These are phyloP conservation scores for Ricordea florida DNA, from an alignment of 92 coral and sea anemone genomes.

Conservation along the genomic window DNA sequence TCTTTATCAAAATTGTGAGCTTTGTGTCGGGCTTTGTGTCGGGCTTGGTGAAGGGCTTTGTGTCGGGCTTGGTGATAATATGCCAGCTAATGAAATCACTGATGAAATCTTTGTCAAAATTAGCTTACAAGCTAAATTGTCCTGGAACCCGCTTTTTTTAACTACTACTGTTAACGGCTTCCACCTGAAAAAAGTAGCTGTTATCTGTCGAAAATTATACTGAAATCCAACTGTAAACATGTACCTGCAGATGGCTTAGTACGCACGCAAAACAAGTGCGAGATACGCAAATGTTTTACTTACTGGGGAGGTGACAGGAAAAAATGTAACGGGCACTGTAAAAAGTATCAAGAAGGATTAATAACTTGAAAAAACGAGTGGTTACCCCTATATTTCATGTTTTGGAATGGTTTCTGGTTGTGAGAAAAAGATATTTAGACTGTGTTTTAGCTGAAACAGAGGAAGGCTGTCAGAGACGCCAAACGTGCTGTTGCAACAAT, in stretches of 20 bases:
- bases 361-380: slow-evolving; percentile 18
- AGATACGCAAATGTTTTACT: not conserved
- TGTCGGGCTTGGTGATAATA: too few relatives aligned
- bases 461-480: not conserved
- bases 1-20: too few relatives aligned
- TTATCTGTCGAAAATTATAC: not conserved
- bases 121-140: too few relatives aligned
- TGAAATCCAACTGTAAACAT: slow-evolving; percentile 24
- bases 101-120: too few relatives aligned
- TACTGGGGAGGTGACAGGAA: slow-evolving; percentile 29
- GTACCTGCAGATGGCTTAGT: slow-evolving; percentile 8
- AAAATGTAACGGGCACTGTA: slow-evolving; percentile 2
- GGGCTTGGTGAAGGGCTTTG: too few relatives aligned
- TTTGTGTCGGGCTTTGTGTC: too few relatives aligned
- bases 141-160: too few relatives aligned
- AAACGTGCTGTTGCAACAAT: not conserved
- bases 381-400: not conserved
- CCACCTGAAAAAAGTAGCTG: not conserved
- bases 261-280: slow-evolving; percentile 2
- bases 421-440: not conserved
- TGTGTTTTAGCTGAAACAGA: not conserved
- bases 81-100: too few relatives aligned
- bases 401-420: slow-evolving; percentile 14
- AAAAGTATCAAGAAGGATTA: slow-evolving; percentile 14
- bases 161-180: not conserved